Percentiles rank a stretch among this genome's conserved stretches.
Evolutionary conservation across 2,113 vertebrate genomes (phyloP).

Genomic region (Acrocephalus kingi): DNA sequence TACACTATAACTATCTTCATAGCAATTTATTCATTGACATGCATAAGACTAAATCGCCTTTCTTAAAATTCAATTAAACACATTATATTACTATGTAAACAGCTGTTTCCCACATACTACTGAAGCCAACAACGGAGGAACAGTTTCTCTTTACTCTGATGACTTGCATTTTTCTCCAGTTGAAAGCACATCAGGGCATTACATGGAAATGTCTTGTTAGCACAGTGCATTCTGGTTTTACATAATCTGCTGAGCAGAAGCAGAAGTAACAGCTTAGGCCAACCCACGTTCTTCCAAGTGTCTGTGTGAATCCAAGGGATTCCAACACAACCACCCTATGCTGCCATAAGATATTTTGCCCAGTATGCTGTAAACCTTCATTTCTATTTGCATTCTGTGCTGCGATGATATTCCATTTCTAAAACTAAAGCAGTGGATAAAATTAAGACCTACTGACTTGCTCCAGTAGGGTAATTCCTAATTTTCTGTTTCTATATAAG

Average conservation of each 20-base stretch:
- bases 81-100: not conserved
- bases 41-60: not conserved
- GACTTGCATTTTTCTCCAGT: not conserved
- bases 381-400: not conserved
- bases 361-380: not conserved
- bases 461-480: not conserved
- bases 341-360: not conserved
- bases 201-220: not conserved
- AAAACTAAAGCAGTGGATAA: not conserved
- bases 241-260: not conserved
- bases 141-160: not conserved
- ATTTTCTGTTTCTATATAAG: not conserved
- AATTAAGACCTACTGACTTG: not conserved
- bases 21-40: not conserved
- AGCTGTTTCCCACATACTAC: not conserved
- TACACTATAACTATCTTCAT: not conserved
- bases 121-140: not conserved
- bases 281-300: not conserved
- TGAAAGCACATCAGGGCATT: not conserved
- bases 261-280: not conserved
- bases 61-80: conserved; percentile 13
- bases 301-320: not conserved
- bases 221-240: not conserved
- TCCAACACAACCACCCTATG: not conserved
- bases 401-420: not conserved